These are phyloP conservation scores for Drosophila obscura DNA, from an alignment of 1,140 invertebrate genomes.

Conservation along the genomic window DNA sequence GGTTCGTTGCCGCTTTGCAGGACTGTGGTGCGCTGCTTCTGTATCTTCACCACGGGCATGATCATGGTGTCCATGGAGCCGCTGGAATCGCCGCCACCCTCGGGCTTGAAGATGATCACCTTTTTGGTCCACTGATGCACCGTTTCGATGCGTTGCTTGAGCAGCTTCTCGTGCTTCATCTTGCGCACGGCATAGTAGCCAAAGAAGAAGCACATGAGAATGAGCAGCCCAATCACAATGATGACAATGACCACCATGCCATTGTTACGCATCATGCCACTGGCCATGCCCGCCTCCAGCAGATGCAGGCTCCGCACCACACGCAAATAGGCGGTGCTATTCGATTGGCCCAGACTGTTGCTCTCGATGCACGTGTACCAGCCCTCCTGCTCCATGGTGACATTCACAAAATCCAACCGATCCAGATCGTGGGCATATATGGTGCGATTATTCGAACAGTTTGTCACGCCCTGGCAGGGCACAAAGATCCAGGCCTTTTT, in stretches of 20 bases:
- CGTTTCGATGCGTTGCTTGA: slow-evolving; percentile 91
- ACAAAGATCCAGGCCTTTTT: slow-evolving; percentile 69
- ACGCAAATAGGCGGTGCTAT: slow-evolving; percentile 92
- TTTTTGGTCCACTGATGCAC: slow-evolving; percentile 95
- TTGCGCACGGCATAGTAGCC: slow-evolving; percentile 86
- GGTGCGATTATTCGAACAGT: slow-evolving; percentile 49
- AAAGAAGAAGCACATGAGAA: slow-evolving; percentile 56
- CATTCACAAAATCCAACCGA: slow-evolving; percentile 90
- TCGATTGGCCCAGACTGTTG: slow-evolving; percentile 91
- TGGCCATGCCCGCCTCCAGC: slow-evolving; percentile 36
- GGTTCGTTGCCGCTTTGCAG: slow-evolving; percentile 86
- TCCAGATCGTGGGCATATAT: slow-evolving; percentile 84
- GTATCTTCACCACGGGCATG: slow-evolving; percentile 93
- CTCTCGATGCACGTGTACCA: slow-evolving; percentile 96
- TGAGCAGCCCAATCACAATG: slow-evolving; percentile 39
- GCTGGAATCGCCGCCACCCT: slow-evolving; percentile 85
- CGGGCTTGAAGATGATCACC: slow-evolving; percentile 92
- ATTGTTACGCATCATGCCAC: slow-evolving; percentile 33
- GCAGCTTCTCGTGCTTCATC: slow-evolving; percentile 85
- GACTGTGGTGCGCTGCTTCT: slow-evolving; percentile 91
- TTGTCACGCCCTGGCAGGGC: slow-evolving; percentile 45
- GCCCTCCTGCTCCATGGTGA: slow-evolving; percentile 93
- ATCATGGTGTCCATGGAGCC: slow-evolving; percentile 86
- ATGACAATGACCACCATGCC: slow-evolving; percentile 29
- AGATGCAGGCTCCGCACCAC: slow-evolving; percentile 87